Evolutionary conservation across 2,797 vertebrate species (phyloP), one percentile per base, ranked within the genome.

Genomic region (Taenioides sp.): DNA sequence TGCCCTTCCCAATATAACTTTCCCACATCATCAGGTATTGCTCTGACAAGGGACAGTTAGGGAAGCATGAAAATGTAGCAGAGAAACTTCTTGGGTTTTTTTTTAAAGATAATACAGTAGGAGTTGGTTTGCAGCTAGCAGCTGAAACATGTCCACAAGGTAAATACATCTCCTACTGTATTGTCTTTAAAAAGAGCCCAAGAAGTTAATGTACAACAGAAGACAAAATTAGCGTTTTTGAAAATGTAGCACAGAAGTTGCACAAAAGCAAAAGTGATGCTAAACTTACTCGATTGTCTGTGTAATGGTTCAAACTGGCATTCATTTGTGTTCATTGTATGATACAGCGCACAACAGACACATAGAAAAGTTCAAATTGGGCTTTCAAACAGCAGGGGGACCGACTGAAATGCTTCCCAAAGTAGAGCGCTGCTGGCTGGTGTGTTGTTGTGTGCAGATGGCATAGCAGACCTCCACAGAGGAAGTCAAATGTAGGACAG

Each of bases 331-430:
- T 40, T 22, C 12, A 40, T 37, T 63, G 61, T 63, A 23, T 47
- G 37, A 43, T 47, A 14, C n/a, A 22, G 61, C 81, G 12, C 25
- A 60, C 57, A 60, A 31, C 58, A 83, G 85, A 84, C 84, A 86
- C 83, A 89, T 84, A 76, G 74, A 90, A 89, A 88, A 82, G 83
- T 90, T 91, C 74, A 90, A 90, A 86, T 79, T 67, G 47, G 84
- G 86, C 83, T 85, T 90, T 90, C 84, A 91, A 93, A 93, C 88
- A 87, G 81, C 84, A 78, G 70, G 76, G 81, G 82, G 91, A 92
- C 93, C 80, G 92, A 93, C 91, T 92, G 84, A 89, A 90, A 89
- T 80, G 85, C 88, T 82, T 78, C 91, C 86, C 77, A 87, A 91
- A 70, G 72, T 79, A 79, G 79, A 83, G 81, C 67, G 86, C 84